Percentiles rank a stretch among this genome's conserved stretches.
phyloP scores from a whole-genome alignment of 2,888 invertebrate species.

The Lepidochrysops patricia region DNA sequence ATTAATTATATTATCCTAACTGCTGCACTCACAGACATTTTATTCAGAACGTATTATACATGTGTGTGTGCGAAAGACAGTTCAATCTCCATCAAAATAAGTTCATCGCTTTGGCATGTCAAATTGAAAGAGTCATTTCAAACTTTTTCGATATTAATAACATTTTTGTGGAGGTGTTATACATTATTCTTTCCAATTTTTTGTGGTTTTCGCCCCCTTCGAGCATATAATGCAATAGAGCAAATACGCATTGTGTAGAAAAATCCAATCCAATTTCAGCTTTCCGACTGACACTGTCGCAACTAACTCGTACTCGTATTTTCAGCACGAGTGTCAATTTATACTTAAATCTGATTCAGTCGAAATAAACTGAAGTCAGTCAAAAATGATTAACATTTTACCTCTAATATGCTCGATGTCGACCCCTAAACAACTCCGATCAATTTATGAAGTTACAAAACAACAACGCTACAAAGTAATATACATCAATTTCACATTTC shows the following conservation, averaged over 20 bases:
- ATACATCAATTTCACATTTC: conserved; percentile 6
- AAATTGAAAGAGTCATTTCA: neutral
- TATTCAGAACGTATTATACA: neutral
- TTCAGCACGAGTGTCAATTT: too few relatives aligned
- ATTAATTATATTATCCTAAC: too few relatives aligned
- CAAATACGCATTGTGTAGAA: too few relatives aligned
- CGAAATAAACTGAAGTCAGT: too few relatives aligned
- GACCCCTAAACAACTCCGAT: neutral
- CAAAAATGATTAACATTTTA: too few relatives aligned
- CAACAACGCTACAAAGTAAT: neutral
- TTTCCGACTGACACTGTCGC: too few relatives aligned
- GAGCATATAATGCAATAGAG: too few relatives aligned
- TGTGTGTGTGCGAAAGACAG: too few relatives aligned
- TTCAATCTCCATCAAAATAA: neutral
- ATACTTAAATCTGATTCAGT: too few relatives aligned
- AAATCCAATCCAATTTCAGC: too few relatives aligned
- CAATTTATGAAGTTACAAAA: conserved; percentile 5
- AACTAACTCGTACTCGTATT: too few relatives aligned
- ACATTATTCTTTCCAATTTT: neutral
- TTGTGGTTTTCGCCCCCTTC: neutral
- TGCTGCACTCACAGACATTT: neutral
- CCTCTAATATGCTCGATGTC: too few relatives aligned
- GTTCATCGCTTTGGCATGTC: neutral
- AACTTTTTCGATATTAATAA: neutral
- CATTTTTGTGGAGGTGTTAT: neutral